These are phyloP conservation scores for Octodon degus DNA, from an alignment of 2,113 vertebrate species.

Conservation along the genomic window DNA sequence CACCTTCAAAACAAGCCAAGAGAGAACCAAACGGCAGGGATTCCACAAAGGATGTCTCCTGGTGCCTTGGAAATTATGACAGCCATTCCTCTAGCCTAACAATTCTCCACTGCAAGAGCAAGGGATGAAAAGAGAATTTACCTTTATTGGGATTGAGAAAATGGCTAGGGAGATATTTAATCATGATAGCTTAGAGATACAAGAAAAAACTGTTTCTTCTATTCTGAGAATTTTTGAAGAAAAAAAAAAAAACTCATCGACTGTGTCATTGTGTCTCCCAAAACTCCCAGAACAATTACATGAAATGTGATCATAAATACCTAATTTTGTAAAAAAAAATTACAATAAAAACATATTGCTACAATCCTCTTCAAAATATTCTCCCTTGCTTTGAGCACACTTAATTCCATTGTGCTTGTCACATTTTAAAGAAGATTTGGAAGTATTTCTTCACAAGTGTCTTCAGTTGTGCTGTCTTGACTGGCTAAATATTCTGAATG, in stretches of 20 bases:
- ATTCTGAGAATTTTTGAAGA: not conserved
- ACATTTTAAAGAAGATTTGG: not conserved
- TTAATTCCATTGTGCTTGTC: not conserved
- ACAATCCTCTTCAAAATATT: not conserved
- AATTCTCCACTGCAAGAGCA: not conserved
- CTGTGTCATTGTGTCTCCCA: not conserved
- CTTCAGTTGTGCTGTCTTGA: not conserved
- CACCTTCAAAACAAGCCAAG: not conserved
- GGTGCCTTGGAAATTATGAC: not conserved
- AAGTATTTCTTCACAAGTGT: not conserved
- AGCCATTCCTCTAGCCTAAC: not conserved
- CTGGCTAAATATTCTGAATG: not conserved
- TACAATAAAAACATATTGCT: not conserved
- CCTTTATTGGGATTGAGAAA: constrained; percentile 3
- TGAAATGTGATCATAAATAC: not conserved
- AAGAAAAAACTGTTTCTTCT: not conserved
- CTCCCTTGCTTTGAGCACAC: not conserved
- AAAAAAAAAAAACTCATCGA: not conserved
- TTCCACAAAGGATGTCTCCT: not conserved
- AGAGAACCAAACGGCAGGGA: not conserved
- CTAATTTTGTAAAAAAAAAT: not conserved
- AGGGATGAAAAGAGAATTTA: not conserved
- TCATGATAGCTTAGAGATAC: not conserved
- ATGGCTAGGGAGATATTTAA: not conserved
- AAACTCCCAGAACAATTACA: not conserved